These are phyloP conservation scores for Myiothlypis chrysogaster DNA, from an alignment of 2,797 vertebrate genomes.

Conservation along the genomic window DNA sequence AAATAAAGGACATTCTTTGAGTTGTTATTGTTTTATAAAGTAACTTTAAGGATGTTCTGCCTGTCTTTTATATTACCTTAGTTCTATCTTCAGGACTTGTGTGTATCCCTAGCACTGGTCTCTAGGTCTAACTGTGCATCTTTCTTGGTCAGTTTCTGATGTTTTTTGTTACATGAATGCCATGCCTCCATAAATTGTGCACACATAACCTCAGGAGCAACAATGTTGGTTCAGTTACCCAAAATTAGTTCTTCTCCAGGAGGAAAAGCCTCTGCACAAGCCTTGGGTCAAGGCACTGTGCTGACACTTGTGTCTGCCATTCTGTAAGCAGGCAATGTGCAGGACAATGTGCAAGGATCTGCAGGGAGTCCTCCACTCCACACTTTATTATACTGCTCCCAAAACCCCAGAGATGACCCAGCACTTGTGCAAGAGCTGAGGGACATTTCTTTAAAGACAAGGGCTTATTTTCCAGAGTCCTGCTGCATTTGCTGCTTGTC, in stretches of 20 bases:
- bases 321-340: background rate
- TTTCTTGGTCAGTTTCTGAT: background rate
- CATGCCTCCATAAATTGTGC: background rate
- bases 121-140: background rate
- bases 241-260: background rate
- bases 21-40: background rate
- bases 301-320: accelerated
- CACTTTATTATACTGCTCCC: background rate
- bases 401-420: background rate
- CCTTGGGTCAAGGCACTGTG: background rate
- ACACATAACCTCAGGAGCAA: background rate
- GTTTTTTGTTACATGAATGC: background rate
- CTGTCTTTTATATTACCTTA: background rate
- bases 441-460: background rate
- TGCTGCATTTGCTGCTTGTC: background rate
- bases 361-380: background rate
- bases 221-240: background rate
- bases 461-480: background rate
- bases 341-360: background rate
- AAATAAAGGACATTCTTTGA: background rate
- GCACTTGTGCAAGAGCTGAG: accelerated
- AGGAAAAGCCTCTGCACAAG: background rate
- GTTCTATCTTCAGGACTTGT: background rate
- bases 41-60: background rate
- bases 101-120: background rate